Conservation (phyloP, 1,140 invertebrate species). For the Achroia grisella region DNA sequence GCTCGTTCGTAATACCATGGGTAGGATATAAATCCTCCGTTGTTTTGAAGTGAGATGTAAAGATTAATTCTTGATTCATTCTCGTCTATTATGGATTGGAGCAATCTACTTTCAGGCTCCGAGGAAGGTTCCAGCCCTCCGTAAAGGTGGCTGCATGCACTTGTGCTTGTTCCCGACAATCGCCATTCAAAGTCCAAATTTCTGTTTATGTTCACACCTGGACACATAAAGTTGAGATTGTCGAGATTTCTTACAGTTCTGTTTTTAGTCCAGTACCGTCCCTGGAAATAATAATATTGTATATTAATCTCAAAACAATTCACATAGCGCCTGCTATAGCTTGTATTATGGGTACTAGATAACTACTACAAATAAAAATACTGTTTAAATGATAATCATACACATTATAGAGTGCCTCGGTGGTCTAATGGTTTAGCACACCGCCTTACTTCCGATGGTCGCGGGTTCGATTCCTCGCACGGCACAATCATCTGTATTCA, state of each 20-base stretch:
- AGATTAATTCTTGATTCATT: constrained; percentile 24
- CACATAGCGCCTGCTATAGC: too few species aligned
- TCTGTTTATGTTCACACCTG: constrained; percentile 51
- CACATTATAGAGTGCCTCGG: too few species aligned
- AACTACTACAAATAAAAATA: too few species aligned
- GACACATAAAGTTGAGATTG: constrained; percentile 37
- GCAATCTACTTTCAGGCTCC: constrained; percentile 36
- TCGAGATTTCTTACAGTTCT: constrained; percentile 37
- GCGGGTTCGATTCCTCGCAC: too few species aligned
- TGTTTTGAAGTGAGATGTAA: constrained; percentile 50
- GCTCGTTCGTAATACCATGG: constrained; percentile 54
- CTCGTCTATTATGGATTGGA: constrained; percentile 25
- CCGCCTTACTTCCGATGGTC: too few species aligned
- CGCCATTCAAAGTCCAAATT: constrained; percentile 50
- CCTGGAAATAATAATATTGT: constrained; percentile 23
- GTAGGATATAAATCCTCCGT: constrained; percentile 42
- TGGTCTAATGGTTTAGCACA: too few species aligned
- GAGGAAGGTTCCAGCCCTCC: constrained; percentile 36
- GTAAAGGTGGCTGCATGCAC: constrained; percentile 49
- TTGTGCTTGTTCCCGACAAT: constrained; percentile 42
- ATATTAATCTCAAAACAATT: too few species aligned
- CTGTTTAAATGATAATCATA: too few species aligned
- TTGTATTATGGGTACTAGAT: too few species aligned
- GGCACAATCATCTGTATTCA: too few species aligned
- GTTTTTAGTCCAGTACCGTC: constrained; percentile 43